Evolutionary conservation across 2,797 vertebrate genomes (phyloP).

Genomic region (Rhinogobio ventralis): DNA sequence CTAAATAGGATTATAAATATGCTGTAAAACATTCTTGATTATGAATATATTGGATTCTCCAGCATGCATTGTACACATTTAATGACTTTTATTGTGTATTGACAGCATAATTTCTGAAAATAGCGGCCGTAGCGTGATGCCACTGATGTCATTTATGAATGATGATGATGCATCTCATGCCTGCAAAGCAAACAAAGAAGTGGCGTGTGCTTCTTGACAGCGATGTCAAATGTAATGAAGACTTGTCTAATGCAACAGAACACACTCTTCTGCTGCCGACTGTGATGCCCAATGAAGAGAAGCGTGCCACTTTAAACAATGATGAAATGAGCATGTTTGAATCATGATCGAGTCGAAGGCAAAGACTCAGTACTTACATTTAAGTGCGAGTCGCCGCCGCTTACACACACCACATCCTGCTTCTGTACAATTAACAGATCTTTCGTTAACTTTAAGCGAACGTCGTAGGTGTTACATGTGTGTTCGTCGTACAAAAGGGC

Average conservation of each 20-base stretch:
- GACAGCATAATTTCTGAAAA: conserved; percentile 11
- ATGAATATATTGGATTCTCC: conserved; percentile 47
- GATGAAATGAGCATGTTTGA: background rate
- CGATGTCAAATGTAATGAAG: conserved; percentile 41
- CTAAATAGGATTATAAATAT: background rate
- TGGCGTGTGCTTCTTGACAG: conserved; percentile 23
- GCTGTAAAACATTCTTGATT: background rate
- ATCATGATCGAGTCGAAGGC: conserved; percentile 18
- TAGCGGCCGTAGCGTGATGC: background rate
- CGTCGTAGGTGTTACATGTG: conserved; percentile 86
- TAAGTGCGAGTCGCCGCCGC: conserved; percentile 80
- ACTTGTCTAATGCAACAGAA: conserved; percentile 34
- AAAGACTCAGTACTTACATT: conserved; percentile 88
- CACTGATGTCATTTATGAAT: conserved; percentile 17
- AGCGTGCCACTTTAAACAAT: background rate
- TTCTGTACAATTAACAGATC: conserved; percentile 91
- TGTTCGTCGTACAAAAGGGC: conserved; percentile 86
- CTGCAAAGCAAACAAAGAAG: conserved; percentile 43
- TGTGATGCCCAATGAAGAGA: background rate
- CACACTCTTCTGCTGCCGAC: background rate
- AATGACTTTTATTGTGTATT: conserved; percentile 17
- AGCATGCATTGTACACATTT: conserved; percentile 50
- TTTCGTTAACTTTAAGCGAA: conserved; percentile 89
- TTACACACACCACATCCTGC: conserved; percentile 89
- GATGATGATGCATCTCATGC: conserved; percentile 37